These are phyloP conservation scores for Falco rusticolus DNA, from an alignment of 2,797 vertebrate genomes.

Conservation along the genomic window DNA sequence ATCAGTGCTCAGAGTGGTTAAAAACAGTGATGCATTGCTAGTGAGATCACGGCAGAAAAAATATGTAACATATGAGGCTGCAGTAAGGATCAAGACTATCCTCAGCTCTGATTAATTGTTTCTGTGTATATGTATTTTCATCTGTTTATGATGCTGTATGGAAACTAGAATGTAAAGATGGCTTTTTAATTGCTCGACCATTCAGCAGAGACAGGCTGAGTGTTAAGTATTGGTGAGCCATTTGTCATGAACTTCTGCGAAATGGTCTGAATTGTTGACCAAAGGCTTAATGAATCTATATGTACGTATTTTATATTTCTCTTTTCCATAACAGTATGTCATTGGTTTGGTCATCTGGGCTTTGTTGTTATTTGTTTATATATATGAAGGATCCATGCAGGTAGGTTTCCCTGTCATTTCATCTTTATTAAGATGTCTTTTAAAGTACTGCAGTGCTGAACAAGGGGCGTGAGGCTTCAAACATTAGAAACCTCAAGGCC, in stretches of 20 bases:
- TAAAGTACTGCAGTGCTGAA: not conserved
- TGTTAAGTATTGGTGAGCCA: not conserved
- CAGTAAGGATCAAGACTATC: slow-evolving; percentile 19
- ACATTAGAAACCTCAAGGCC: not conserved
- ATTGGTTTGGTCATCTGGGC: not conserved
- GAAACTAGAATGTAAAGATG: slow-evolving; percentile 18
- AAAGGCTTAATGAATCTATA: not conserved
- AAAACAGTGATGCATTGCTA: slow-evolving; percentile 70
- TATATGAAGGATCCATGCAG: not conserved
- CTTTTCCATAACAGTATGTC: not conserved
- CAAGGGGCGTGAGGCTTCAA: not conserved
- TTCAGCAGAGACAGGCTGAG: not conserved
- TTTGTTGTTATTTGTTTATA: not conserved
- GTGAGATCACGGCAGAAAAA: slow-evolving; percentile 70
- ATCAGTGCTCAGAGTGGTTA: slow-evolving; percentile 72
- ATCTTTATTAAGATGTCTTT: not conserved
- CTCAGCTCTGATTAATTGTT: slow-evolving; percentile 51
- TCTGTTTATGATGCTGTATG: slow-evolving; percentile 21
- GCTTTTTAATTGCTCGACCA: not conserved
- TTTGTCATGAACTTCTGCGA: slow-evolving; percentile 15
- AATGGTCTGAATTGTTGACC: not conserved
- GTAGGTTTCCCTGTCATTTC: not conserved
- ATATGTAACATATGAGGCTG: slow-evolving; percentile 37
- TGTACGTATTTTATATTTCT: not conserved
- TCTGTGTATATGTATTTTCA: slow-evolving; percentile 46